These are phyloP conservation scores for Drosophila picticornis DNA, from an alignment of 2,888 invertebrate genomes.

Conservation along the genomic window DNA sequence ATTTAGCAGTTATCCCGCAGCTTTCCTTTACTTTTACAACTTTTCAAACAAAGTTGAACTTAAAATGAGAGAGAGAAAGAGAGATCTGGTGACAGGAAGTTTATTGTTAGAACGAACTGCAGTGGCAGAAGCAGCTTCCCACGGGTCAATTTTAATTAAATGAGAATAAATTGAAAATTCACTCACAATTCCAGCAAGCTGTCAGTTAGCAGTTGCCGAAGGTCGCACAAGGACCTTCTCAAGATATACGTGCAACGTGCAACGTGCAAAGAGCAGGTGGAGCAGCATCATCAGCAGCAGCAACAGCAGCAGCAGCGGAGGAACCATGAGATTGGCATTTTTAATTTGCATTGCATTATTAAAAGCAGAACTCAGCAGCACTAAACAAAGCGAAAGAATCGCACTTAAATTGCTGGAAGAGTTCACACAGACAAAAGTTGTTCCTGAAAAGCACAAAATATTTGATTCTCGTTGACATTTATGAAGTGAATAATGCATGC, in stretches of 20 bases:
- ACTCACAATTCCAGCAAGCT: conserved; percentile 7
- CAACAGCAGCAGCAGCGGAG: neutral
- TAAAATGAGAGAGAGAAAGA: neutral
- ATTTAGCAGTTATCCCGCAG: neutral
- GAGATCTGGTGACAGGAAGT: neutral
- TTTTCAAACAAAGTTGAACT: neutral
- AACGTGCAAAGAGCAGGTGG: neutral
- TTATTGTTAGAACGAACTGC: neutral
- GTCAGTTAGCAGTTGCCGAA: conserved; percentile 17
- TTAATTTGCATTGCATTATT: conserved; percentile 19
- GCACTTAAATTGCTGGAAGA: neutral
- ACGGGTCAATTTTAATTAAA: conserved; percentile 29
- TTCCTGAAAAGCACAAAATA: neutral
- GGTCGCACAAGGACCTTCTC: conserved; percentile 11
- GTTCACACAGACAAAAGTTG: neutral
- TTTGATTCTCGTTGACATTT: neutral
- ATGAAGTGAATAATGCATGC: neutral
- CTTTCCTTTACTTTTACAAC: neutral
- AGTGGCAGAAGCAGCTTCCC: neutral
- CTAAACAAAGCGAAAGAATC: neutral
- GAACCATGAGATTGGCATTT: neutral
- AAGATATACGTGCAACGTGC: conserved; percentile 7
- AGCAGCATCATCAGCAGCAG: neutral
- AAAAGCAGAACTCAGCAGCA: neutral
- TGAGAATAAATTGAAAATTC: neutral